Conservation (phyloP, 2,797 vertebrate species). For the Odontamblyopus rebecca region DNA sequence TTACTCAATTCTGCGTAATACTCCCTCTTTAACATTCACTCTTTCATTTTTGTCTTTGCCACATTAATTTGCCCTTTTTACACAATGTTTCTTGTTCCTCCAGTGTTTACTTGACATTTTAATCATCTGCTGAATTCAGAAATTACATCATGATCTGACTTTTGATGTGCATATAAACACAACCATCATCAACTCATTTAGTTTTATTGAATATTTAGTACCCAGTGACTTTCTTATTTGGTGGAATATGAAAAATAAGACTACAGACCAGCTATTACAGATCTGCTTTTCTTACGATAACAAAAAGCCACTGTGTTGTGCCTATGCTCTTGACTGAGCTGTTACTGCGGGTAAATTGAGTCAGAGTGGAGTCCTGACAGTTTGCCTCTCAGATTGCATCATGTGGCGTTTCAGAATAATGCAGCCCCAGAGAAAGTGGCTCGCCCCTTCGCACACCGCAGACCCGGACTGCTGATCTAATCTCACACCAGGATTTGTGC, state of each 20-base stretch:
- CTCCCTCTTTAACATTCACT: too few relatives aligned
- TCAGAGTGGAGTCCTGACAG: not conserved
- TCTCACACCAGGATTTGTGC: conserved; percentile 11
- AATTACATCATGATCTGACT: too few relatives aligned
- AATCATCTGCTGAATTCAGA: too few relatives aligned
- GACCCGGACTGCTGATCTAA: conserved; percentile 17
- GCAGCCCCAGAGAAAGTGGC: conserved; percentile 9
- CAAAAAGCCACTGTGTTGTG: not conserved
- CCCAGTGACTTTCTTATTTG: not conserved
- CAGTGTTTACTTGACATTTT: too few relatives aligned
- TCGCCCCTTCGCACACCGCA: conserved; percentile 11
- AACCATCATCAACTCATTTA: too few relatives aligned
- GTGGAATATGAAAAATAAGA: not conserved
- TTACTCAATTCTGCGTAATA: too few relatives aligned
- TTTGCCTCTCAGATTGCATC: conserved; percentile 9
- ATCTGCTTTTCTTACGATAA: not conserved
- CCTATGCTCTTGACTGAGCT: not conserved
- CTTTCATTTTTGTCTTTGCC: too few relatives aligned
- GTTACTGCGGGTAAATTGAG: not conserved
- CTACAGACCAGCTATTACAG: not conserved
- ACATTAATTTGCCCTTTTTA: too few relatives aligned
- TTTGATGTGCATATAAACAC: too few relatives aligned
- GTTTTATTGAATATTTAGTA: too few relatives aligned
- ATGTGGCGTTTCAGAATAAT: conserved; percentile 19
- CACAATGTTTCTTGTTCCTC: too few relatives aligned